Base-by-base conservation (phyloP, 2,797 vertebrate species). In the Sebastes taczanowskii region DNA sequence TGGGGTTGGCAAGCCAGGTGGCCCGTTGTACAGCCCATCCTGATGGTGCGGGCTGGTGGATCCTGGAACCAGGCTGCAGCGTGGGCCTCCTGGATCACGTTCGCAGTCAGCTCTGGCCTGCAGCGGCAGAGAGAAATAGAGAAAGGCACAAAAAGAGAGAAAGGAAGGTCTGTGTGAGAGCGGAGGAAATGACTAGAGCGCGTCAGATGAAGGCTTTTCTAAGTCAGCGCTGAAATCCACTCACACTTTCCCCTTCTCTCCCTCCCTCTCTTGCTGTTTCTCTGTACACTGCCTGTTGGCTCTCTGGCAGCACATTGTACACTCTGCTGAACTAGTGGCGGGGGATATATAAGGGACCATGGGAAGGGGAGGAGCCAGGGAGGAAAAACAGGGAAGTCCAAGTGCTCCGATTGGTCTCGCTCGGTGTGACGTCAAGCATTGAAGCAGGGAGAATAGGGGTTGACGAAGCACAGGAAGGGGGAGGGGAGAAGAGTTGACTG, bases 21-120 rank as follows among this genome's bases (percentile, higher is more conserved):
- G 66, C 96, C 97, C 8, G 97, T 94, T 64, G 96, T 96, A 82
- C 97, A 97, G 87, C 97, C 97, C 97, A 97, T 98, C 92, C 94
- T 88, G 67, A 80, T 6, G 49, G 56, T 23, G 77, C 6, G 80
- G 76, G 74, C 81, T 64, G 72, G 64, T 23, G 30, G 72, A 72
- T 85, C 67, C 81, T 53, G 81, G 52, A 52, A 71, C 62, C 52
- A 25, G 78, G 73, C 81, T 62, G 83, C 71, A 71, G 69, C 5
- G 74, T 18, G 76, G 79, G 84, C 58, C 78, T 79, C 81, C 71
- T 63, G 78, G 81, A 78, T 88, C 71, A 73, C 22, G 79, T 58
- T 46, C 7, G 82, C 75, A 38, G 78, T 91, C 73, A 67, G 84
- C 73, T 86, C 77, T 67, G 66, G 85, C 79, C 86, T 90, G 71